Percentiles rank a stretch among this genome's conserved stretches.
Evolutionary conservation across 1,140 invertebrate genomes (phyloP).

Genomic region (Bombyx mandarina): DNA sequence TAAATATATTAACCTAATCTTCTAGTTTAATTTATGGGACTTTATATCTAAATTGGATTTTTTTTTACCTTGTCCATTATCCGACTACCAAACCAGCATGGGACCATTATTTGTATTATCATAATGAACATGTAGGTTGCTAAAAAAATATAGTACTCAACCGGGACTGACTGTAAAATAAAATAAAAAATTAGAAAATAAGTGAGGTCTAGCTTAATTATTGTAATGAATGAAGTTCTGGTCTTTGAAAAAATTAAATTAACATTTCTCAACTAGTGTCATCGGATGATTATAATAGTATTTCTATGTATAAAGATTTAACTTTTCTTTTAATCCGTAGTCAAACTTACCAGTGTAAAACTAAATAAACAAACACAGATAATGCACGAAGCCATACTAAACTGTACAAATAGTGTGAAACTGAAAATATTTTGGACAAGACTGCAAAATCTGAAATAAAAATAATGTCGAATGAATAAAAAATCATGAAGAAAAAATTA

Average conservation of each 20-base stretch:
- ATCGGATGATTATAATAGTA: too few species aligned
- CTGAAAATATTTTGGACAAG: conserved; percentile 42
- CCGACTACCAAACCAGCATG: conserved; percentile 45
- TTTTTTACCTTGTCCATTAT: conserved; percentile 39
- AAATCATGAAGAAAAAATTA: neutral
- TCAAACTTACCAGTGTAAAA: conserved; percentile 40
- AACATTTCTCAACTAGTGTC: too few species aligned
- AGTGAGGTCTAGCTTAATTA: too few species aligned
- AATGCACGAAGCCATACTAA: conserved; percentile 38
- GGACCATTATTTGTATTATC: conserved; percentile 41
- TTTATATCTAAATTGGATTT: too few species aligned
- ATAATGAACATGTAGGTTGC: conserved; percentile 38
- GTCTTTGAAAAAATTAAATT: too few species aligned
- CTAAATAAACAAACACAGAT: conserved; percentile 47
- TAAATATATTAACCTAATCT: too few species aligned
- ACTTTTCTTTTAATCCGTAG: too few species aligned
- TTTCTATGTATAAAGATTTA: too few species aligned
- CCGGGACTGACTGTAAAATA: conserved; percentile 31
- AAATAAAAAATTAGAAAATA: conserved; percentile 2
- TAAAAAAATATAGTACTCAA: conserved; percentile 41
- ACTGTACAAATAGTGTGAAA: conserved; percentile 39
- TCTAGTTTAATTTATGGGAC: too few species aligned
- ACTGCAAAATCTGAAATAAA: conserved; percentile 38
- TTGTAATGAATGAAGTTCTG: too few species aligned
- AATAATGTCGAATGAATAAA: neutral